Evolutionary conservation across 2,888 invertebrate species (phyloP), one percentile per base, ranked within the genome.

Genomic region (Acrobasis repandana): DNA sequence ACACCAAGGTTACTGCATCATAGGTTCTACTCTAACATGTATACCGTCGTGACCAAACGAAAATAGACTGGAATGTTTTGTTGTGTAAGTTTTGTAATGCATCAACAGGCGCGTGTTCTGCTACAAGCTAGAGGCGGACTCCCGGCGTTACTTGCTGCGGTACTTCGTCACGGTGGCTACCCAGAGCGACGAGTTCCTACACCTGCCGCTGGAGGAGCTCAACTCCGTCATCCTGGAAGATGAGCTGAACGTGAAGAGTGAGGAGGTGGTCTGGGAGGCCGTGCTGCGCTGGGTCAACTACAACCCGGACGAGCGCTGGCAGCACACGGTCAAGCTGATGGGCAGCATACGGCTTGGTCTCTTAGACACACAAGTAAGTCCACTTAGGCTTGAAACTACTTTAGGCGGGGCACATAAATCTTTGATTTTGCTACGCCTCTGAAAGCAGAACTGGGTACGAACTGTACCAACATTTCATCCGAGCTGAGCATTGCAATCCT

Each of bases 201-300:
- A 95, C 66, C 83, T 97, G 64, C 93, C 94, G 8, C 90, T 96
- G 33, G 94, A 95, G 15, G 96, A 97, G 77, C 90, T 98, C 33
- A 94, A 94, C 64, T 94, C 94, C 60, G 94, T 98, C 58, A 95
- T 98, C 65, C 94, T 95, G 54, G 95, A 96, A 58, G 97, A 98
- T 76, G 95, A 97, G 77, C 87, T 98, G 38, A 97, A 97, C 80
- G 97, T 97, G 0, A 96, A 97, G 71, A 96, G 95, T 75, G 98
- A 98, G 80, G 97, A 97, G 80, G 93, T 94, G 0, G 97, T 97
- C 0, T 97, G 97, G 97, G 96, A 97, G 76, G 93, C 96, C 36
- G 96, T 97, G 18, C 83, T 98, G 59, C 94, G 96, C 54, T 98
- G 98, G 98, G 97, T 98, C 62, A 95, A 97, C 73, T 93, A 95